A percentile compares a stretch with the other conserved stretches of the same genome.
Evolutionary conservation across 2,113 vertebrate species (phyloP).

Genomic region (Ciconia stormi): DNA sequence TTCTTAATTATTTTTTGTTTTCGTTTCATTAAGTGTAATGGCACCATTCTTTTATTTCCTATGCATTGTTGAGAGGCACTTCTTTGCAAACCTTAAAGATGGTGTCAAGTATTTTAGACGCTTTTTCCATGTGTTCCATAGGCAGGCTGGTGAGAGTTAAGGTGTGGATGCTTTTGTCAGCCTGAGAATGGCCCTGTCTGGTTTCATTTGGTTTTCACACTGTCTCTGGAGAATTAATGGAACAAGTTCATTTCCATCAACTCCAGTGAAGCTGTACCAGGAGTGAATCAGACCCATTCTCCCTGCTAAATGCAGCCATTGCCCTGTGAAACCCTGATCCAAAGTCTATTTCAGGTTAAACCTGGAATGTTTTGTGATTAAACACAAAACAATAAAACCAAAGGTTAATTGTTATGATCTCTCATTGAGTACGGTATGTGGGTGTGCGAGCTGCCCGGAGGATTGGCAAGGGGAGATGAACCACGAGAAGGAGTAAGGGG

Average conservation of each 20-base stretch:
- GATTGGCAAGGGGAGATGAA: not conserved
- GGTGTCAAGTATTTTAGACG: not conserved
- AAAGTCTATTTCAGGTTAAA: not conserved
- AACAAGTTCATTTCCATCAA: not conserved
- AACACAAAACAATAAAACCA: not conserved
- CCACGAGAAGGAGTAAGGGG: not conserved
- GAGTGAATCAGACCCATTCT: not conserved
- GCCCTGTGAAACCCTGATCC: not conserved
- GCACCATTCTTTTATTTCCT: not conserved
- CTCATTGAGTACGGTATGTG: not conserved
- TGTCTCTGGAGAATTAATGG: slow-evolving; percentile 16
- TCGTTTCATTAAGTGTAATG: not conserved
- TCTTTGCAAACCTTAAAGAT: not conserved
- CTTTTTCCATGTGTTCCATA: not conserved
- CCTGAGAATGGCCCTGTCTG: slow-evolving; percentile 17
- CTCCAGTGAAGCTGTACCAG: not conserved
- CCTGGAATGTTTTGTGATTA: not conserved
- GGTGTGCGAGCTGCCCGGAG: not conserved
- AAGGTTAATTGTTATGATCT: not conserved
- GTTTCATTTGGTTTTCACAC: slow-evolving; percentile 28
- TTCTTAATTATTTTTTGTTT: not conserved
- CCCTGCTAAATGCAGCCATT: slow-evolving; percentile 11
- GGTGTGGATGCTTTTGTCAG: slow-evolving; percentile 2
- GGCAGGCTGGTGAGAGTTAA: slow-evolving; percentile 11
- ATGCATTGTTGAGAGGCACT: not conserved